A percentile compares a stretch with the other conserved stretches of the same genome.
Conservation (phyloP, 1,140 invertebrate species). For the Apis florea region DNA sequence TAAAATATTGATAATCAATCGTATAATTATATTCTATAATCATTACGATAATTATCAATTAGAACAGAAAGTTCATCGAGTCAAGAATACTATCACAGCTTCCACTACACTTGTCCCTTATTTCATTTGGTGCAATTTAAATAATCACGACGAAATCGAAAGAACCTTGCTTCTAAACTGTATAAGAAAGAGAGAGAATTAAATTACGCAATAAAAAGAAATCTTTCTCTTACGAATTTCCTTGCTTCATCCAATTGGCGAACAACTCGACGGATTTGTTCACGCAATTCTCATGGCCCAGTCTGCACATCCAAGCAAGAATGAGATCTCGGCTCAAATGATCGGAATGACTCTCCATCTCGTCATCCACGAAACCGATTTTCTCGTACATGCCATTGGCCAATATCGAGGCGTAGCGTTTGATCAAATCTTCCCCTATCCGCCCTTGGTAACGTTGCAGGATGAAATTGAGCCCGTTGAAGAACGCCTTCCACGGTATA, state of each 20-base stretch:
- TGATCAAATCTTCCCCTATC: rapidly evolving
- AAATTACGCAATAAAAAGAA: not conserved
- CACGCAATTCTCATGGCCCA: conserved; percentile 78
- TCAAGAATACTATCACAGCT: no score
- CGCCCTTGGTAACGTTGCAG: conserved; percentile 53
- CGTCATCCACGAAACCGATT: conserved; percentile 72
- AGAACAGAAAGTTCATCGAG: no score
- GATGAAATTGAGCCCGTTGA: conserved; percentile 64
- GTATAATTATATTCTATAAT: no score
- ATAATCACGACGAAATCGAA: no score
- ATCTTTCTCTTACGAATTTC: not conserved
- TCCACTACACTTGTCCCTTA: no score
- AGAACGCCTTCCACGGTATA: conserved; percentile 77
- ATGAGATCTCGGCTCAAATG: conserved; percentile 79
- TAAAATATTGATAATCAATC: no score
- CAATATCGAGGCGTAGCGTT: conserved; percentile 34
- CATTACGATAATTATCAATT: no score
- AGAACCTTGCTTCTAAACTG: no score
- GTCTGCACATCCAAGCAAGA: conserved; percentile 79
- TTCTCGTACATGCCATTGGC: conserved; percentile 70
- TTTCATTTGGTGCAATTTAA: no score
- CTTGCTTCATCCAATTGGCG: conserved; percentile 45
- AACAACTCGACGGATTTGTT: conserved; percentile 74
- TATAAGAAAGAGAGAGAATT: no score
- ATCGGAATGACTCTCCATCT: conserved; percentile 74